Evolutionary conservation across 2,888 invertebrate genomes (phyloP).

Genomic region (Chymomyza caudatula): DNA sequence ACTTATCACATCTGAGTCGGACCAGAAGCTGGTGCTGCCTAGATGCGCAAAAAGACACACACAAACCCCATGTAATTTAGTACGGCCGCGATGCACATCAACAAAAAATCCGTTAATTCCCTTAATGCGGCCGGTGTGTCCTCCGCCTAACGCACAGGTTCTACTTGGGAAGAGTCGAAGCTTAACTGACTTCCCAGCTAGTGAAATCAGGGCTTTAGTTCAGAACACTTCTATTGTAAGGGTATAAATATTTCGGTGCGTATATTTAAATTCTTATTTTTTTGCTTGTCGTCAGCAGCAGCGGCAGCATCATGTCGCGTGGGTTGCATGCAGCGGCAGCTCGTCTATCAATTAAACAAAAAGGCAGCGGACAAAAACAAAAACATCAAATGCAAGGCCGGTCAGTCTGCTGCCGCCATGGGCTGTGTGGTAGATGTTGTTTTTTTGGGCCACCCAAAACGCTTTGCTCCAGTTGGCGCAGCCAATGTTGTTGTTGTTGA

Average conservation of each 20-base stretch:
- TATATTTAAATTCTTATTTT: not conserved
- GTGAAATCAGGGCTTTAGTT: too few species aligned
- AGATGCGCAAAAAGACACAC: too few species aligned
- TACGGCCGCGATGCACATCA: too few species aligned
- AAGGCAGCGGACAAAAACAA: constrained; percentile 14
- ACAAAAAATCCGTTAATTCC: too few species aligned
- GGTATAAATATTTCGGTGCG: not conserved
- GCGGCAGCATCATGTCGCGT: constrained; percentile 15
- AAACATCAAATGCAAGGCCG: constrained; percentile 69
- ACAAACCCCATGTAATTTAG: too few species aligned
- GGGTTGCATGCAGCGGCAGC: constrained; percentile 1
- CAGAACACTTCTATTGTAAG: not conserved
- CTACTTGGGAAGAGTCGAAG: too few species aligned
- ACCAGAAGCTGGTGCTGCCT: too few species aligned
- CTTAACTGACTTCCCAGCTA: too few species aligned
- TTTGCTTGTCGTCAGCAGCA: constrained; percentile 28
- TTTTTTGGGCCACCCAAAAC: constrained; percentile 57
- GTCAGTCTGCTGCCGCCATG: constrained; percentile 27
- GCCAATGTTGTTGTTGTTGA: constrained; percentile 6
- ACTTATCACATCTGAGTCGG: too few species aligned
- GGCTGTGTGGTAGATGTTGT: not conserved
- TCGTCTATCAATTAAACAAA: constrained; percentile 66
- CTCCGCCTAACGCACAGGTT: too few species aligned
- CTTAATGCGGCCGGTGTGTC: too few species aligned
- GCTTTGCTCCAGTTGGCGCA: constrained; percentile 57